phyloP scores from a whole-genome alignment of 2,113 vertebrate genomes.

The Acanthisitta chloris region DNA sequence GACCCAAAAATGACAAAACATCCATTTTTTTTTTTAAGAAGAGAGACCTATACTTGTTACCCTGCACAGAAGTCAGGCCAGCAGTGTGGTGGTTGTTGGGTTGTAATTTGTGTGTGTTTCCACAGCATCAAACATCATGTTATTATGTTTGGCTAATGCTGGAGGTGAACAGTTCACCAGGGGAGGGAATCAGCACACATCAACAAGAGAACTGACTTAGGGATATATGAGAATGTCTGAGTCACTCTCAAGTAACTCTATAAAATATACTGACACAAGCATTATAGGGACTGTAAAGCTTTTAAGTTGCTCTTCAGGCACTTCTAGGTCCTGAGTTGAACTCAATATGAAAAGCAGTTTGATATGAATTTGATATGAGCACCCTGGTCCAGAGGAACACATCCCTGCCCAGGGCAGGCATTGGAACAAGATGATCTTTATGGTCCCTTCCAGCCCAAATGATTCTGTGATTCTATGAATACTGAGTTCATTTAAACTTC shows the following conservation, averaged over 20 bases:
- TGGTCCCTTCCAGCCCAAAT: neutral
- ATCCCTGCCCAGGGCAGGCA: neutral
- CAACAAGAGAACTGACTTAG: neutral
- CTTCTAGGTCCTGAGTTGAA: neutral
- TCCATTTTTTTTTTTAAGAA: neutral
- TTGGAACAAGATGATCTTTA: neutral
- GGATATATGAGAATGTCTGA: neutral
- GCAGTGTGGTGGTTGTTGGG: neutral
- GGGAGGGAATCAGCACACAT: neutral
- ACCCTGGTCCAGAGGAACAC: neutral
- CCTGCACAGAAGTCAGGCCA: neutral
- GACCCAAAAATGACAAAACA: constrained; percentile 10
- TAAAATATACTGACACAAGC: neutral
- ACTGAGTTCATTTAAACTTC: neutral
- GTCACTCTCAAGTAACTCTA: neutral
- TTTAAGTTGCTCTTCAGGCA: neutral
- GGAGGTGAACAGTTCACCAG: constrained; percentile 29
- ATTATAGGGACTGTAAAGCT: neutral
- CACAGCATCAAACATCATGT: neutral
- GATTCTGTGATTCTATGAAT: neutral
- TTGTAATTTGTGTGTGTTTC: neutral
- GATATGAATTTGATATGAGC: neutral
- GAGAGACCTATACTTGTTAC: neutral
- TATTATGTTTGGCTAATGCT: constrained; percentile 3
- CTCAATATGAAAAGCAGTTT: neutral